Evolutionary conservation across 2,888 invertebrate species (phyloP).

Genomic region (Tholera decimalis): DNA sequence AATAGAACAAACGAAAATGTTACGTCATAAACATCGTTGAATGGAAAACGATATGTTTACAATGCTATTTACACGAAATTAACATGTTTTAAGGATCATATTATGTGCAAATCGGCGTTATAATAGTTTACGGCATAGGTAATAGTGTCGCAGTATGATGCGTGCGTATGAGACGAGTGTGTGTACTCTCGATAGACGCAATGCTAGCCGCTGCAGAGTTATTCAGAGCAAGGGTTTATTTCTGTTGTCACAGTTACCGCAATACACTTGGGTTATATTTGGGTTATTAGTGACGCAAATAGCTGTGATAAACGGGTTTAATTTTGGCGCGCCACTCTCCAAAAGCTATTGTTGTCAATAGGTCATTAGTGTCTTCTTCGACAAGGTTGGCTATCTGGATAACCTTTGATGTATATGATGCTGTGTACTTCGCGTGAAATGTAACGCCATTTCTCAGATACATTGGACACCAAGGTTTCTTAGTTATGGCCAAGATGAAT

Average conservation of each 20-base stretch:
- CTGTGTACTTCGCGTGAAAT: conserved; percentile 39
- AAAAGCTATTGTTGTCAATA: conserved; percentile 84
- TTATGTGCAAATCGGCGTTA: conserved; percentile 30
- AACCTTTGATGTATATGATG: conserved; percentile 62
- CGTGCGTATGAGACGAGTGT: conserved; percentile 29
- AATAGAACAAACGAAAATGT: conserved; percentile 13
- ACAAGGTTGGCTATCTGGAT: conserved; percentile 52
- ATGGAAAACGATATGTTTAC: conserved; percentile 38
- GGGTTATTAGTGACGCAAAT: conserved; percentile 89
- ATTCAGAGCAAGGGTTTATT: conserved; percentile 88
- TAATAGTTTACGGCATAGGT: conserved; percentile 13
- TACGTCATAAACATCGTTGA: conserved; percentile 39
- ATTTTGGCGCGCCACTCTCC: conserved; percentile 81
- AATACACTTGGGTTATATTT: conserved; percentile 82
- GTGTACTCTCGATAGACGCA: conserved; percentile 73
- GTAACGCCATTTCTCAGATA: conserved; percentile 38
- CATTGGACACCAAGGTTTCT: conserved; percentile 32
- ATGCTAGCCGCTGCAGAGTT: conserved; percentile 74
- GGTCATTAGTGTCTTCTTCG: conserved; percentile 70
- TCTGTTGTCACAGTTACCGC: conserved; percentile 86
- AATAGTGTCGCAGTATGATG: conserved; percentile 11
- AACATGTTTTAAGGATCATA: conserved; percentile 29
- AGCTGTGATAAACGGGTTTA: conserved; percentile 84
- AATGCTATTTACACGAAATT: conserved; percentile 53
- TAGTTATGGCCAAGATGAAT: conserved; percentile 29